phyloP scores from a whole-genome alignment of 2,888 invertebrate genomes.

The Xylota segnis region DNA sequence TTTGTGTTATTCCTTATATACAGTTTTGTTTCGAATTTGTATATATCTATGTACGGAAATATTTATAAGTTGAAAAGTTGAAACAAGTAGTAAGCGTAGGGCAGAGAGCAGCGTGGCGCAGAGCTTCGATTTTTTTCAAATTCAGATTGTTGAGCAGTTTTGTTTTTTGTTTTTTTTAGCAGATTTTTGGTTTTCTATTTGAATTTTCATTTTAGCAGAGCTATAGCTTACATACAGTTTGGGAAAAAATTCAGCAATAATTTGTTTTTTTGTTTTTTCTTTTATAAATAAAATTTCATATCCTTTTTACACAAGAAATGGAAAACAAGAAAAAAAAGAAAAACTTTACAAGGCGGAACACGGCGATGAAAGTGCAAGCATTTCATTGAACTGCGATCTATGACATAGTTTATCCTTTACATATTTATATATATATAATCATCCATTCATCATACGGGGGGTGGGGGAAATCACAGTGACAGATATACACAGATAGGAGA shows the following conservation, averaged over 20 bases:
- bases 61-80: constrained; percentile 57
- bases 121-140: constrained; percentile 18
- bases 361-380: constrained; percentile 59
- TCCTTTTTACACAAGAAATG: constrained; percentile 36
- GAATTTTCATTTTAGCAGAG: constrained; percentile 29
- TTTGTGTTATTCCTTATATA: constrained; percentile 52
- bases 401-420: constrained; percentile 39
- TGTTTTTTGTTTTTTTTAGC: constrained; percentile 1
- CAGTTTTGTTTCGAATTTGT: constrained; percentile 44
- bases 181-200: constrained; percentile 18
- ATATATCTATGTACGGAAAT: constrained; percentile 32
- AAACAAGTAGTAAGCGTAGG: constrained; percentile 66
- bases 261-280: not conserved
- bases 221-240: constrained; percentile 42
- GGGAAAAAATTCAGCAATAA: not conserved
- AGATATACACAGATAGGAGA: constrained; percentile 59
- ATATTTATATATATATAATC: constrained; percentile 28
- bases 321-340: too few species aligned
- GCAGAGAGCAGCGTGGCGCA: constrained; percentile 61
- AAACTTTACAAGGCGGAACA: constrained; percentile 43
- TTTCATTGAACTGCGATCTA: constrained; percentile 42
- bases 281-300: constrained; percentile 30
- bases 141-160: constrained; percentile 50
- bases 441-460: constrained; percentile 53
- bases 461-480: constrained; percentile 36